Evolutionary conservation across 2,113 vertebrate species (phyloP).

Genomic region (Copsychus sechellarum): DNA sequence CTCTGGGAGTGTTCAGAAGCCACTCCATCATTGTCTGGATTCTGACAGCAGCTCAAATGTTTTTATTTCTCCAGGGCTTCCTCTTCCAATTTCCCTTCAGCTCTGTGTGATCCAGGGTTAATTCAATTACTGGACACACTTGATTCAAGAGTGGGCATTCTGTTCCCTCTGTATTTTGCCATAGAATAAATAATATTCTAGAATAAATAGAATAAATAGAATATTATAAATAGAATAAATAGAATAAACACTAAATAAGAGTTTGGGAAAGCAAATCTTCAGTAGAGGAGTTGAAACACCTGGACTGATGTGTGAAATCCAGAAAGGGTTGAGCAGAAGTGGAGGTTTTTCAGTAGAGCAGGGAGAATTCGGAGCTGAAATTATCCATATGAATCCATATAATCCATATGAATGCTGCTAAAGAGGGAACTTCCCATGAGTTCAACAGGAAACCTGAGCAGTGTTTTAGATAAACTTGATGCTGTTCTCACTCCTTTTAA

Average conservation of each 20-base stretch:
- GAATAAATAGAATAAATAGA: no score
- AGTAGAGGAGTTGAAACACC: neutral
- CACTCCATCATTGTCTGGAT: neutral
- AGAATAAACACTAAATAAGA: neutral
- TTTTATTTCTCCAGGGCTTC: neutral
- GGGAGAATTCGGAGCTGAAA: neutral
- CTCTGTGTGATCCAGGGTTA: neutral
- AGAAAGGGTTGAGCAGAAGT: neutral
- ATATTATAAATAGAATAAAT: no score
- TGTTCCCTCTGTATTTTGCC: neutral
- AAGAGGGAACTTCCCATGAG: neutral
- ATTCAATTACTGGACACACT: neutral
- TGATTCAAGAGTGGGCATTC: neutral
- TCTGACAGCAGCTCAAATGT: neutral
- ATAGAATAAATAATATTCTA: no score
- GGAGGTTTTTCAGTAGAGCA: neutral
- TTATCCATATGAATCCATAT: no score
- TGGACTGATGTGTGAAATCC: neutral
- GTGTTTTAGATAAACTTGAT: neutral
- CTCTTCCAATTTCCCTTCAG: neutral
- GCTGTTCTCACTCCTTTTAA: neutral
- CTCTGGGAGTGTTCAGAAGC: neutral
- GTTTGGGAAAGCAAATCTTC: neutral
- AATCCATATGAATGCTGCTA: neutral
- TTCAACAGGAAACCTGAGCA: neutral